Evolutionary conservation across 53 echinoderm and acorn worm species (phyloP).

Genomic region (Apostichopus leukothele): DNA sequence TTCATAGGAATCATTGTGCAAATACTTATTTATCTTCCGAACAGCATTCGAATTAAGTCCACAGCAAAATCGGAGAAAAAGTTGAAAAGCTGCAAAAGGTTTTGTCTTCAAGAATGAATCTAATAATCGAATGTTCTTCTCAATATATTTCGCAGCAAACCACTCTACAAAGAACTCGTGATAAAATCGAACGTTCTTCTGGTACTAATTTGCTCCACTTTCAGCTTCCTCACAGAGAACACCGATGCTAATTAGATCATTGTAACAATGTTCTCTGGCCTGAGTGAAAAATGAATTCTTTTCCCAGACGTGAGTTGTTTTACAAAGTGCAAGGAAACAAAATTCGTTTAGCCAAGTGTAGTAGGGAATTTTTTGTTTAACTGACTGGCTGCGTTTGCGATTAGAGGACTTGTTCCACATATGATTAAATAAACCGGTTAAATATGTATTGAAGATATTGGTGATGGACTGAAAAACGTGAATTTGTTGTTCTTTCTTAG

Average conservation of each 20-base stretch:
- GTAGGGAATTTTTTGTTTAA: background rate
- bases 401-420: background rate
- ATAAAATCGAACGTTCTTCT: background rate
- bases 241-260: background rate
- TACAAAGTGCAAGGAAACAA: background rate
- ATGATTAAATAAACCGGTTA: background rate
- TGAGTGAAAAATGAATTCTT: background rate
- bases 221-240: background rate
- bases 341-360: background rate
- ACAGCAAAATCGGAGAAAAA: background rate
- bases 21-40: too few species aligned
- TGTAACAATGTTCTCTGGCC: background rate
- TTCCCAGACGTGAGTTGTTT: background rate
- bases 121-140: background rate
- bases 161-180: background rate
- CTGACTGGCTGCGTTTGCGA: background rate
- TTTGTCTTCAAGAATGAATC: too few species aligned
- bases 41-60: background rate
- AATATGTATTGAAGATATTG: background rate
- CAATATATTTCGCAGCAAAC: background rate
- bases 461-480: background rate
- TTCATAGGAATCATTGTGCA: background rate
- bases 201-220: background rate
- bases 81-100: background rate
- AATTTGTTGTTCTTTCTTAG: background rate